These are phyloP conservation scores for Apantesis nais DNA, from an alignment of 2,888 invertebrate genomes.

Conservation along the genomic window DNA sequence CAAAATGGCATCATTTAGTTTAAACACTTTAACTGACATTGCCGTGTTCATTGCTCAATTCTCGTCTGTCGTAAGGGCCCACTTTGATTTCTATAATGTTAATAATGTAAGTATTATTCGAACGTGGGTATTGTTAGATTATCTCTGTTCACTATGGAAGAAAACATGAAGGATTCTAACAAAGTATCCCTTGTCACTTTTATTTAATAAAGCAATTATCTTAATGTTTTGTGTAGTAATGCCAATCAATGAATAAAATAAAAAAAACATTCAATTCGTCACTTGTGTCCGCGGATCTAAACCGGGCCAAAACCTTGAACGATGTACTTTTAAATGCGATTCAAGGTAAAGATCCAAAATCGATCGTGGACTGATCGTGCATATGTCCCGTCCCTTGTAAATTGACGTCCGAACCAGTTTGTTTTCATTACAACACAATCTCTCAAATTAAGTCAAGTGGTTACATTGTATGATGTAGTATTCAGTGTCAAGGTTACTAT, in stretches of 20 bases:
- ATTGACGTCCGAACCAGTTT: slow-evolving; percentile 37
- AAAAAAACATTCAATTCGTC: background rate
- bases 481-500: slow-evolving; percentile 43
- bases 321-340: background rate
- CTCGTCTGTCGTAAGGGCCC: too few species aligned
- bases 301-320: too few species aligned
- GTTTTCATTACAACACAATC: slow-evolving; percentile 52
- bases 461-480: slow-evolving; percentile 38
- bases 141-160: background rate
- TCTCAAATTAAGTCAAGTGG: slow-evolving; percentile 51
- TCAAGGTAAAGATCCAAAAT: background rate
- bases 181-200: too few species aligned
- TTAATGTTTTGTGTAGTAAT: too few species aligned
- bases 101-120: too few species aligned
- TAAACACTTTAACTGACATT: too few species aligned
- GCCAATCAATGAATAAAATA: background rate
- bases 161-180: too few species aligned
- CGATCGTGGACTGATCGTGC: slow-evolving; percentile 23
- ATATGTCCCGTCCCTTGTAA: slow-evolving; percentile 28
- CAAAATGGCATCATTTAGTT: too few species aligned
- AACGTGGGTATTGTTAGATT: background rate
- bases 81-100: too few species aligned
- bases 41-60: too few species aligned
- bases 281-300: background rate
- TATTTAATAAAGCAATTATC: too few species aligned